Base-by-base conservation (phyloP, 2,797 vertebrate species). In the Spinibarbus caldwelli region DNA sequence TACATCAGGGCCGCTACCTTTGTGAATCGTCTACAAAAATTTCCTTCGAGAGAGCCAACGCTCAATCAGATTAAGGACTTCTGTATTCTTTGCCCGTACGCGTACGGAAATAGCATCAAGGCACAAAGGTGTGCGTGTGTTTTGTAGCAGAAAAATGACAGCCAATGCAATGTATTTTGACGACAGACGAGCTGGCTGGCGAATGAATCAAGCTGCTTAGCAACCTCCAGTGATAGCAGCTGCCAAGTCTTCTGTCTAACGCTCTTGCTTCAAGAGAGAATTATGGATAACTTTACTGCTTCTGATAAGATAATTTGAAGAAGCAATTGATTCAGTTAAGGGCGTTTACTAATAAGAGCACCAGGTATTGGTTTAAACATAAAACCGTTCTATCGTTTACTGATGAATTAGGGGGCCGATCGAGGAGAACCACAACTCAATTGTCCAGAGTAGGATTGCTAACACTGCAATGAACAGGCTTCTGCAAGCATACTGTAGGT, bases 151-250 rank as follows among this genome's bases (percentile, higher is more conserved):
- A 64, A 64, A 49, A 85, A 80, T 59, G 47, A 71, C 81, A 79
- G 81, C 57, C 82, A 83, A 79, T 66, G 77, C 29, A 4, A 73
- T 66, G 76, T 73, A 77, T 78, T 82, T 59, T 78, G 83, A 84
- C 4, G 86, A 83, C 85, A 86, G 85, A 85, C 14, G 59, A 80
- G 78, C 72, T 78, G 86, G 82, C 78, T 87, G 45, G 62, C 23
- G 66, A 70, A 64, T 47, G 57, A 85, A 78, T 82, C 78, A 81
- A 73, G 86, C 83, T 87, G 83, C 86, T 84, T 85, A 87, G 86
- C 83, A 85, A 85, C 86, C 49, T 70, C 47, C 41, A 70, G 57
- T 77, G 72, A 77, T 38, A 82, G 31, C 62, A 82, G 66, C 78
- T 81, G 78, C 64, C 79, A 86, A 84, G 71, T 76, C 77, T 71